Conservation (phyloP, 2,888 invertebrate genomes). For the Hoplodrina ambigua region DNA sequence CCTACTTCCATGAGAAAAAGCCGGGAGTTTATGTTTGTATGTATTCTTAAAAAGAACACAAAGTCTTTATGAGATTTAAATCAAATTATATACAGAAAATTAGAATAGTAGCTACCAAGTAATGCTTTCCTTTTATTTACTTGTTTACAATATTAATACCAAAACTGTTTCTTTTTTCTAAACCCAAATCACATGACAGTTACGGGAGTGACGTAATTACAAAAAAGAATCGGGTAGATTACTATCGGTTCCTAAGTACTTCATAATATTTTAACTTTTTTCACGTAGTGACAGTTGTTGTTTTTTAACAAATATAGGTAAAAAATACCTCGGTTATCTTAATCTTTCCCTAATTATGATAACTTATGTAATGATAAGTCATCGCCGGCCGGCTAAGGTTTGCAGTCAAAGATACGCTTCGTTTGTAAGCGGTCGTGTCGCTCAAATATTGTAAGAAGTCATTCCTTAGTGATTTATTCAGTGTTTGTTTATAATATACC, state of each 20-base stretch:
- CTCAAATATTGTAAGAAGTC: neutral
- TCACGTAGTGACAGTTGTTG: neutral
- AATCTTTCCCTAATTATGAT: constrained; percentile 19
- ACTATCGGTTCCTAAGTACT: too few species aligned
- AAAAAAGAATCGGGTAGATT: neutral
- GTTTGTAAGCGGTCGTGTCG: neutral
- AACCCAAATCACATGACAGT: neutral
- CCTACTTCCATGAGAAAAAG: too few species aligned
- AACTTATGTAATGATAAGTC: constrained; percentile 8
- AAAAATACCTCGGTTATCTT: constrained; percentile 9
- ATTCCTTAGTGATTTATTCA: neutral
- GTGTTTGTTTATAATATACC: constrained; percentile 1
- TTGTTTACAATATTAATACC: too few species aligned
- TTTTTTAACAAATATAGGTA: neutral
- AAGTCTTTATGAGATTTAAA: too few species aligned
- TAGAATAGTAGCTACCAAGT: too few species aligned
- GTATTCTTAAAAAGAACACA: too few species aligned
- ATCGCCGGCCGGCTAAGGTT: neutral
- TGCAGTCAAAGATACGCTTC: constrained; percentile 19
- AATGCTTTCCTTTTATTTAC: too few species aligned
- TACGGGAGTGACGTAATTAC: too few species aligned
- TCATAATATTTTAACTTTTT: neutral
- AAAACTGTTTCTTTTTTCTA: too few species aligned
- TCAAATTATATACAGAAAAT: too few species aligned
- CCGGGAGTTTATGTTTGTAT: too few species aligned